Base-by-base conservation (phyloP, 37 sponge, comb jelly and placozoan species). In the Axinella damicornis region DNA sequence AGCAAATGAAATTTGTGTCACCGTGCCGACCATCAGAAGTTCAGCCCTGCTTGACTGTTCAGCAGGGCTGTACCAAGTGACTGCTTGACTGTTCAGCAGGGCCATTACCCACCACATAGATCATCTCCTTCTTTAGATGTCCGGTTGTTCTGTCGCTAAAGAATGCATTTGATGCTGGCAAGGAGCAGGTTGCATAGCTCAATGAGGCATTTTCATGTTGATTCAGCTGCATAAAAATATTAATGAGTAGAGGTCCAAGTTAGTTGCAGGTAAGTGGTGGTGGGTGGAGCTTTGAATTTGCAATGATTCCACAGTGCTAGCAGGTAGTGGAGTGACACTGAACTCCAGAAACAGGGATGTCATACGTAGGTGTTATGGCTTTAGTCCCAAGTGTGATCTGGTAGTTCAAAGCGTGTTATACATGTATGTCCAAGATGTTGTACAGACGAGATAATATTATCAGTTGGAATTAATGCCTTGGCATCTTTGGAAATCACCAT, bases 361-460 rank as follows among this genome's bases (percentile, higher is more conserved):
- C 75, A 74, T 74, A n/a, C n/a, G n/a, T n/a, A 9, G 56, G 71
- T 18, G 71, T 71, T 6, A 71, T 71, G 52, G 71, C 71, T 18
- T 71, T 71, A 0, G 38, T 71, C 71, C 71, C 41, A 36, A 20
- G 52, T 36, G 36, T 71, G 71, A 38, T 36, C 41, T 19, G 71
- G 71, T 12, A 71, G 38, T 13, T 0, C 17, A 37, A 2, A 25
- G 6, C 6, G 46, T 36, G 14, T 56, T 21, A 37, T 71, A 17
- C 71, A 71, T 37, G 52, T 19, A 5, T 9, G 36, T 1, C 71
- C 37, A 18, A 37, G 41, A 9, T 18, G 34, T 36, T 71, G 71
- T 0, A 71, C 71, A 18, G 71, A 37, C 5, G 71, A 11, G 25
- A 71, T 71, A n/a, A n/a, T n/a, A n/a, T n/a, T n/a, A 21, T 36